Conservation (phyloP, 2,888 invertebrate species). For the Stenotaenia linearis region DNA sequence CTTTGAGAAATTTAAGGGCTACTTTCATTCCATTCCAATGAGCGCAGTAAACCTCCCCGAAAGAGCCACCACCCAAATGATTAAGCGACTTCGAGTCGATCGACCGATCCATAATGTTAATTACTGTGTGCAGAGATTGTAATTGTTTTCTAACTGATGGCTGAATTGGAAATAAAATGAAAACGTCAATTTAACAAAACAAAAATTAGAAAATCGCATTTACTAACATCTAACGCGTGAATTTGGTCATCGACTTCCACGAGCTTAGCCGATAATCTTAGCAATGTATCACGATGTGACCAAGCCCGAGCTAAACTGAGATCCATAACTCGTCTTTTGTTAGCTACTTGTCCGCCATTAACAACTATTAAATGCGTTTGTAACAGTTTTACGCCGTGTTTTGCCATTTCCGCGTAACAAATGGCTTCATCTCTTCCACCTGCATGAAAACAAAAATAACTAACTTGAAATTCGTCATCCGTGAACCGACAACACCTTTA, state of each 20-base stretch:
- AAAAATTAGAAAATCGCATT: neutral
- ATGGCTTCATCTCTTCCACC: slow-evolving; percentile 34
- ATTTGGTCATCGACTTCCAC: slow-evolving; percentile 32
- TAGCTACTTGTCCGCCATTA: slow-evolving; percentile 34
- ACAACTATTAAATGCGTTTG: slow-evolving; percentile 35
- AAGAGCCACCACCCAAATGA: slow-evolving; percentile 35
- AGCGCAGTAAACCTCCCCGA: slow-evolving; percentile 36
- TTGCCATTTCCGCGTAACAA: slow-evolving; percentile 36
- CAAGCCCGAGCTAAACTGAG: slow-evolving; percentile 34
- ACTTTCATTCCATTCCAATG: slow-evolving; percentile 35
- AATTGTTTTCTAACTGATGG: slow-evolving; percentile 20
- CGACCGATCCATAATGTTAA: slow-evolving; percentile 35
- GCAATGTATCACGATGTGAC: slow-evolving; percentile 33
- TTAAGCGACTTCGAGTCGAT: slow-evolving; percentile 34
- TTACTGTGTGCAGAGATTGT: slow-evolving; percentile 34
- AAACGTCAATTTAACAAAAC: neutral
- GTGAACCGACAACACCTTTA: slow-evolving; percentile 30
- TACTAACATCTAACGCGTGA: slow-evolving; percentile 29
- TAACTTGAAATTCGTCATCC: too few species aligned
- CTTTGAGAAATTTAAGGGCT: slow-evolving; percentile 36
- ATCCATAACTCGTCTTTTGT: slow-evolving; percentile 34
- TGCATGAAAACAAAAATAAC: neutral
- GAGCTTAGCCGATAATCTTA: slow-evolving; percentile 34
- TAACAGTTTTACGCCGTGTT: slow-evolving; percentile 34
- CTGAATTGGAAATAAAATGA: neutral